Conservation (phyloP, 2,888 invertebrate species). For the Amphipyra tragopoginis region DNA sequence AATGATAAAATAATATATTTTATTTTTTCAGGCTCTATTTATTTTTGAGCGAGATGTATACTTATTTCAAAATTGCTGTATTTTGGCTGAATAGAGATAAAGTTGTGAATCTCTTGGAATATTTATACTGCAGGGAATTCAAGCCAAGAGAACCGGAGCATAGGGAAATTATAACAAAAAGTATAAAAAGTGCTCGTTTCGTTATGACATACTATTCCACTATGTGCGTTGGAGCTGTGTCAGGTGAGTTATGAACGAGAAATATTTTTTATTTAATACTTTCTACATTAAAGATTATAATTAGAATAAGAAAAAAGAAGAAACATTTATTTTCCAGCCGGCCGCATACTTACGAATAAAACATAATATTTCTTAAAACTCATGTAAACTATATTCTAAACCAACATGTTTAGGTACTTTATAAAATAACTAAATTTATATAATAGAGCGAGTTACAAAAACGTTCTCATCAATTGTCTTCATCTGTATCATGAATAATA, state of each 20-base stretch:
- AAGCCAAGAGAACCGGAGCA: conserved; percentile 81
- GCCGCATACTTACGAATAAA: too few relatives aligned
- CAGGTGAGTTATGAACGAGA: conserved; percentile 69
- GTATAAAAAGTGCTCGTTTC: conserved; percentile 81
- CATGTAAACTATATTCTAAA: too few relatives aligned
- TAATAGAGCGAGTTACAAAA: background rate
- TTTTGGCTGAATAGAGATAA: conserved; percentile 84
- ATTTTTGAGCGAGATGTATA: conserved; percentile 87
- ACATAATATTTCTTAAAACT: too few relatives aligned
- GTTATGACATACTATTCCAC: conserved; percentile 84
- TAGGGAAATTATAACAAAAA: conserved; percentile 74
- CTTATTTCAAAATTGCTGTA: conserved; percentile 84
- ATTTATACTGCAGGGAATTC: conserved; percentile 81
- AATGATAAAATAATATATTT: conserved; percentile 22
- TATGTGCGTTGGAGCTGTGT: conserved; percentile 86
- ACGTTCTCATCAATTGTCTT: background rate
- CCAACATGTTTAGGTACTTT: background rate
- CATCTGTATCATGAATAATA: too few relatives aligned
- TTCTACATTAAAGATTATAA: background rate
- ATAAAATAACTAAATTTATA: background rate
- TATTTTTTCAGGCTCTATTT: conserved; percentile 81
- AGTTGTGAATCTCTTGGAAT: conserved; percentile 77
- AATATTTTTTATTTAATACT: conserved; percentile 2
- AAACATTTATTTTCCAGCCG: too few relatives aligned
- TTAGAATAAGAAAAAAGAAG: too few relatives aligned